Percentiles rank a stretch among this genome's conserved stretches.
Conservation (phyloP, 2,113 vertebrate genomes). For the Burhinus bistriatus region DNA sequence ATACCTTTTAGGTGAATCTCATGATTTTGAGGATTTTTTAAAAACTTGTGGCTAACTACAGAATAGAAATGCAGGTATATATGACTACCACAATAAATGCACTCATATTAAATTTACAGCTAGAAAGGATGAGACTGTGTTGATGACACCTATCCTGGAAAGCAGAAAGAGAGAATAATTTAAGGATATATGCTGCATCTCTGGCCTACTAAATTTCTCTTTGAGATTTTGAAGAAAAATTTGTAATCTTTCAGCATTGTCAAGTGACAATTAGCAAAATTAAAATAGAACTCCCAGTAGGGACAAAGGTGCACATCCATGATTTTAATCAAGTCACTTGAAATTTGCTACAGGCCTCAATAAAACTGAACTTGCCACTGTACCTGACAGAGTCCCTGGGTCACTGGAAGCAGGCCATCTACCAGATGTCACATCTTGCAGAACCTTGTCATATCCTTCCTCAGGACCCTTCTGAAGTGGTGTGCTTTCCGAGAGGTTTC, state of each 20-base stretch:
- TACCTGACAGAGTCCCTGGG: slow-evolving; percentile 20
- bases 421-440: slow-evolving; percentile 28
- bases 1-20: background rate
- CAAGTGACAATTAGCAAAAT: background rate
- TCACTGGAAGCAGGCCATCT: background rate
- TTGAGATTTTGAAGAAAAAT: background rate
- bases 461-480: background rate
- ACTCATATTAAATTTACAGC: background rate
- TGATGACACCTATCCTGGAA: background rate
- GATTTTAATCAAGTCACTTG: background rate
- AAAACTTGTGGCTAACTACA: background rate
- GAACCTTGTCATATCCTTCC: slow-evolving; percentile 38
- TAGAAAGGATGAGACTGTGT: background rate
- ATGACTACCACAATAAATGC: background rate
- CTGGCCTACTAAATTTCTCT: background rate
- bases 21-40: background rate
- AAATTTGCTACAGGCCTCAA: background rate
- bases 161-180: background rate
- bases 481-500: background rate
- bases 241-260: background rate
- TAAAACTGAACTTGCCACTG: background rate
- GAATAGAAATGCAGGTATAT: background rate
- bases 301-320: background rate
- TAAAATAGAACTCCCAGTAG: background rate
- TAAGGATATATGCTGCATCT: background rate